These are phyloP conservation scores for Argentina silus DNA, from an alignment of 2,797 vertebrate genomes.

Conservation along the genomic window DNA sequence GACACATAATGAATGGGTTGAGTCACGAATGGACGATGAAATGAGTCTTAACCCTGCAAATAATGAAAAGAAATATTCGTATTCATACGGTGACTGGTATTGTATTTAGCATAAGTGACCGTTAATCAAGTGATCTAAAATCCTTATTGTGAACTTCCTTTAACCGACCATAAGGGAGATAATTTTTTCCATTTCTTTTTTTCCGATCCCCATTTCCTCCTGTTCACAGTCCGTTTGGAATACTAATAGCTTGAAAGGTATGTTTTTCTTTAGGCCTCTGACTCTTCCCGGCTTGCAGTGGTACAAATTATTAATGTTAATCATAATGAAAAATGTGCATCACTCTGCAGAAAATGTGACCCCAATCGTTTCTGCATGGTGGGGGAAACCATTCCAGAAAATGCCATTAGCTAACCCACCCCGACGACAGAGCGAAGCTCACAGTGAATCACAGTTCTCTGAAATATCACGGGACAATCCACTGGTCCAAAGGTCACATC, in stretches of 20 bases:
- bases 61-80: conserved; percentile 12
- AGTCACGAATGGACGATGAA: neutral
- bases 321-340: conserved; percentile 36
- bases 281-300: conserved; percentile 16
- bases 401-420: conserved; percentile 30
- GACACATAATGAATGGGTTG: neutral
- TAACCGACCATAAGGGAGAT: conserved; percentile 28
- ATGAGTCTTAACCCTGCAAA: neutral
- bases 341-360: conserved; percentile 22
- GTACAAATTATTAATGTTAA: conserved; percentile 23
- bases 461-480: conserved; percentile 28
- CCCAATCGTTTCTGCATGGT: conserved; percentile 18
- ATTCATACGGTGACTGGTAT: conserved; percentile 8
- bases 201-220: neutral
- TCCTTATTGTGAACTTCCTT: conserved; percentile 8
- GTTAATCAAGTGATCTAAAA: conserved; percentile 44
- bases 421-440: conserved; percentile 8
- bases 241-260: conserved; percentile 1
- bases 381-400: conserved; percentile 24
- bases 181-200: conserved; percentile 20
- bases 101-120: conserved; percentile 9
- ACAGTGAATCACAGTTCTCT: conserved; percentile 32
- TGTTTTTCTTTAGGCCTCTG: conserved; percentile 26
- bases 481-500: conserved; percentile 13
- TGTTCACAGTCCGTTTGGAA: conserved; percentile 9